Evolutionary conservation across 2,113 vertebrate genomes (phyloP).

Genomic region (Gobius niger): DNA sequence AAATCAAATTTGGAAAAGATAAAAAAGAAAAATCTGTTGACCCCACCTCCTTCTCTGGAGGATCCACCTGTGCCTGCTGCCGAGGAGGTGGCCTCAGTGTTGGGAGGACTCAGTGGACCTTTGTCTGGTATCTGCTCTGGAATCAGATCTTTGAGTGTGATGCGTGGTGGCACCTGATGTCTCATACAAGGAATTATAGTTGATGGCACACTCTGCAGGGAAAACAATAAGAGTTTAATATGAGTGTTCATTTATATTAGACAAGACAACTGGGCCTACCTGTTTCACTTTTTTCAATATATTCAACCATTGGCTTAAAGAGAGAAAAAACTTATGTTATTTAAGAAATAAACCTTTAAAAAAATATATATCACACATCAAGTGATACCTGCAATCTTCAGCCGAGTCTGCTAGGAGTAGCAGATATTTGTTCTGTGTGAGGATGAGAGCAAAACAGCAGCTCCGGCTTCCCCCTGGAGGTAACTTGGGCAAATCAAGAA

Average conservation of each 20-base stretch:
- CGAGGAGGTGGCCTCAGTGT: slow-evolving; percentile 38
- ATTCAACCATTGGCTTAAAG: slow-evolving; percentile 78
- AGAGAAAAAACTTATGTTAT: not conserved
- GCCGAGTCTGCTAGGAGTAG: slow-evolving; percentile 73
- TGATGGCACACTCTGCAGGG: slow-evolving; percentile 57
- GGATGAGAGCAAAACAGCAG: slow-evolving; percentile 79
- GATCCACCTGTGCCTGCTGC: slow-evolving; percentile 31
- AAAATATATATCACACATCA: not conserved
- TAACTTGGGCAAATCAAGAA: slow-evolving; percentile 76
- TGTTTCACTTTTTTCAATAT: slow-evolving; percentile 77
- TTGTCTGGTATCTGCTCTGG: slow-evolving; percentile 66
- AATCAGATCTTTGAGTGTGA: slow-evolving; percentile 60
- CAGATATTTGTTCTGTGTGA: slow-evolving; percentile 75
- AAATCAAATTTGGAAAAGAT: too few species aligned
- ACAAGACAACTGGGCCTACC: slow-evolving; percentile 40
- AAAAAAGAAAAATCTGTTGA: not conserved
- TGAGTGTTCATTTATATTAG: not conserved
- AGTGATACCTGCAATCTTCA: slow-evolving; percentile 76
- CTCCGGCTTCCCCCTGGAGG: slow-evolving; percentile 72
- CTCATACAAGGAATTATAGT: slow-evolving; percentile 53
- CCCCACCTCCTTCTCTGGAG: slow-evolving; percentile 49
- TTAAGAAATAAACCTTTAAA: not conserved
- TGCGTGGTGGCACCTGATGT: slow-evolving; percentile 56
- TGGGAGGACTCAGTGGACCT: slow-evolving; percentile 54
- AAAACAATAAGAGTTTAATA: not conserved